Evolutionary conservation across 2,888 invertebrate species (phyloP).

Genomic region (Eudasyphora cyanicolor): DNA sequence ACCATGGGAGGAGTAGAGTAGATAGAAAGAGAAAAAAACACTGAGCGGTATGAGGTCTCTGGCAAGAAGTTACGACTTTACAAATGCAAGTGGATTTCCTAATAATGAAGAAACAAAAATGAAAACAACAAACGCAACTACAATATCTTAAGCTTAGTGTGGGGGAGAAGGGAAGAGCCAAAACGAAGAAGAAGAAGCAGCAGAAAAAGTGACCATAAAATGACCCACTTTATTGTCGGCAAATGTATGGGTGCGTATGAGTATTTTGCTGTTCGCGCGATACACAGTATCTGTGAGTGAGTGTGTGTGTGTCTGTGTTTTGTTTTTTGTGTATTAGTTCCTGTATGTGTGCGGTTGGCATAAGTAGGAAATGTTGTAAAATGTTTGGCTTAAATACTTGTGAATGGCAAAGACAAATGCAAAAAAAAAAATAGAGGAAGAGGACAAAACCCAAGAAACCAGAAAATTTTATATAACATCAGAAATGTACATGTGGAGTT

Average conservation of each 20-base stretch:
- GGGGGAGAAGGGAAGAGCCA: neutral
- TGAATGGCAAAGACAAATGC: slow-evolving; percentile 6
- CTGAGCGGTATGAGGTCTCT: neutral
- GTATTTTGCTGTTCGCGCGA: slow-evolving; percentile 13
- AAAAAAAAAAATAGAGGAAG: neutral
- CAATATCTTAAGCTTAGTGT: neutral
- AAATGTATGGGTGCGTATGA: slow-evolving; percentile 26
- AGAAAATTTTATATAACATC: slow-evolving; percentile 13
- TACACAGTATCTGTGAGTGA: too few relatives aligned
- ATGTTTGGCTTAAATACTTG: slow-evolving; percentile 41
- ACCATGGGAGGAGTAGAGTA: neutral
- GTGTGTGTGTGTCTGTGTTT: slow-evolving; percentile 27
- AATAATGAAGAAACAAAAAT: neutral
- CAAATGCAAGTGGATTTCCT: slow-evolving; percentile 20
- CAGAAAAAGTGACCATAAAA: slow-evolving; percentile 25
- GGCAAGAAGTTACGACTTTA: slow-evolving; percentile 2
- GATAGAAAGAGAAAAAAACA: neutral
- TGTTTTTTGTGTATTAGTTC: too few relatives aligned
- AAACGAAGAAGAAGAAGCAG: neutral
- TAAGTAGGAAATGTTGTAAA: slow-evolving; percentile 48
- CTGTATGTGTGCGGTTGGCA: slow-evolving; percentile 48
- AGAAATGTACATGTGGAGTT: too few relatives aligned
- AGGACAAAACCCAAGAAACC: neutral
- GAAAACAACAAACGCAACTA: neutral
- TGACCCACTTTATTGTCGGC: slow-evolving; percentile 49